Percentiles rank a stretch among this genome's conserved stretches.
phyloP scores from a whole-genome alignment of 2,888 invertebrate genomes.

The Nomada fabriciana region DNA sequence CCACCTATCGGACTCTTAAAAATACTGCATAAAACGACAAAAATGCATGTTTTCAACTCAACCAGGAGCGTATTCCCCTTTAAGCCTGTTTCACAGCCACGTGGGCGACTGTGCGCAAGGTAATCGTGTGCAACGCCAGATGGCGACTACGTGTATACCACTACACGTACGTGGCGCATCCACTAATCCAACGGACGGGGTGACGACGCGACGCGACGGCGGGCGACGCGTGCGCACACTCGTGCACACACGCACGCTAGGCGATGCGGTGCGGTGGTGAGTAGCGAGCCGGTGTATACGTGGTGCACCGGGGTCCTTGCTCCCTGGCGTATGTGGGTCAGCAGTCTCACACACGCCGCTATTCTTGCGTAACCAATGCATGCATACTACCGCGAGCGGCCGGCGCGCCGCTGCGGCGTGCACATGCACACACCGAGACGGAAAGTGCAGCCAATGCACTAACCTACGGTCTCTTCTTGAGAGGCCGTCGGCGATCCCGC shows the following conservation, averaged over 20 bases:
- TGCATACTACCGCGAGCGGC: conserved; percentile 66
- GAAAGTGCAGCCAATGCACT: conserved; percentile 76
- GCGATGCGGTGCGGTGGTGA: conserved; percentile 35
- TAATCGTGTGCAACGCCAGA: conserved; percentile 63
- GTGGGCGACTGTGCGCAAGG: conserved; percentile 56
- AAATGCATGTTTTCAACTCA: too few relatives aligned
- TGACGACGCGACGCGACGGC: neutral
- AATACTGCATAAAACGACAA: too few relatives aligned
- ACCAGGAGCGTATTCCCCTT: too few relatives aligned
- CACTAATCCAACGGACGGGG: neutral
- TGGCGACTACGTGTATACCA: conserved; percentile 57
- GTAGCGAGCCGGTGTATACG: conserved; percentile 48
- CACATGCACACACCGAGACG: conserved; percentile 64
- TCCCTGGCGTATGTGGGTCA: conserved; percentile 84
- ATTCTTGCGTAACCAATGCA: conserved; percentile 84
- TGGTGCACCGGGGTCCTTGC: conserved; percentile 83
- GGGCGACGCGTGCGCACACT: neutral
- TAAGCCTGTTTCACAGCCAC: conserved; percentile 56
- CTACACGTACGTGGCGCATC: conserved; percentile 40
- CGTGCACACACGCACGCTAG: conserved; percentile 62
- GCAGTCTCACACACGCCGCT: conserved; percentile 84
- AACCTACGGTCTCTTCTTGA: conserved; percentile 71
- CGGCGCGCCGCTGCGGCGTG: conserved; percentile 48
- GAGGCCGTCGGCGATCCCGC: conserved; percentile 63
- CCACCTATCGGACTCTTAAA: too few relatives aligned